Evolutionary conservation across 2,888 invertebrate species (phyloP).

Genomic region (Sinodicranocentrus sp.): DNA sequence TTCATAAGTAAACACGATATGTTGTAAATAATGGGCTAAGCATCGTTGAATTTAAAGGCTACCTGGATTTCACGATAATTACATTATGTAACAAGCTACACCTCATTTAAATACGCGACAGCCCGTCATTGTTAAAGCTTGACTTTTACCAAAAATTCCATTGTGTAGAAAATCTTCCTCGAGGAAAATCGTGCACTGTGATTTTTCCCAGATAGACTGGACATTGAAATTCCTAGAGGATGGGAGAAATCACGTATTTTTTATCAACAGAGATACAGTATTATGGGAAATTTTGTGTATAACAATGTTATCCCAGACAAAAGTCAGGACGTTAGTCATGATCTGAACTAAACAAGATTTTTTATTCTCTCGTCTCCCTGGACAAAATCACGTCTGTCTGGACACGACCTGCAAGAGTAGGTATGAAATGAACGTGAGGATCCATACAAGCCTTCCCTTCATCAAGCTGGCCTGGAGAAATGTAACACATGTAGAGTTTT

Average conservation of each 20-base stretch:
- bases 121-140: no score
- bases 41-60: no score
- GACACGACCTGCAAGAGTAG: background rate
- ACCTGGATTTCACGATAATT: background rate
- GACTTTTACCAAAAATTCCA: no score
- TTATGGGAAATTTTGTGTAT: conserved; percentile 4
- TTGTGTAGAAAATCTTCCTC: background rate
- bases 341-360: background rate
- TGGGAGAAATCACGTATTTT: background rate
- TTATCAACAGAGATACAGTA: background rate
- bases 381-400: conserved; percentile 1
- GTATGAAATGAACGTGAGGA: no score
- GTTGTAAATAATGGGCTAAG: background rate
- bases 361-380: conserved; percentile 8
- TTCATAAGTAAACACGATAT: background rate
- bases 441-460: no score
- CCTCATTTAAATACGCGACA: background rate
- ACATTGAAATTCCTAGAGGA: background rate
- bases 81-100: background rate
- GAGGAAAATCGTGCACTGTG: background rate
- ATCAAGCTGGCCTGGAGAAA: background rate
- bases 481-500: background rate
- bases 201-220: background rate
- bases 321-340: background rate
- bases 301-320: background rate